Evolutionary conservation across 2,113 vertebrate genomes (phyloP).

Genomic region (Herpetotheres cachinnans): DNA sequence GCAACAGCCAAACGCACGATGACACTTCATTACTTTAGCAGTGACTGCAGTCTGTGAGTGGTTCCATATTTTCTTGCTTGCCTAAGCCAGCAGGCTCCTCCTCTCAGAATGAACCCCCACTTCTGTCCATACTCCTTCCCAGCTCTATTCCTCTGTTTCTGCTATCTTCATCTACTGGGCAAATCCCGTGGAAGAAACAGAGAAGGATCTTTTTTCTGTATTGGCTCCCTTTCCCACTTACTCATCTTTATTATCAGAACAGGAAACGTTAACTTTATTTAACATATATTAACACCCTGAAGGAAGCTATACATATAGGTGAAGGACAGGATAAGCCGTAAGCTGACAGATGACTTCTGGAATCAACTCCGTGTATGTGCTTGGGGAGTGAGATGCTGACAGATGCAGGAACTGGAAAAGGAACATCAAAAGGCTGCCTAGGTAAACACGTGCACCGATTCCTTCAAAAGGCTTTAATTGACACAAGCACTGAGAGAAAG

Average conservation of each 20-base stretch:
- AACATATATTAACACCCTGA: background rate
- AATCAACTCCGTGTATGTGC: background rate
- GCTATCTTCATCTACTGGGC: background rate
- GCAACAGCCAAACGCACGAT: background rate
- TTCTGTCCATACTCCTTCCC: background rate
- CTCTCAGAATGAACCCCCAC: background rate
- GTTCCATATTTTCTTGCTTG: background rate
- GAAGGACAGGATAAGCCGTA: background rate
- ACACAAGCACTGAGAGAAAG: background rate
- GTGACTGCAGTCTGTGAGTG: background rate
- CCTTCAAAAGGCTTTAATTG: constrained; percentile 23
- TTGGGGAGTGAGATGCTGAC: background rate
- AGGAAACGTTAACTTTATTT: constrained; percentile 47
- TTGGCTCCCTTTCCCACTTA: background rate
- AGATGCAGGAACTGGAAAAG: background rate
- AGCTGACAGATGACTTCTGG: constrained; percentile 4
- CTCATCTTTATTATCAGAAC: background rate
- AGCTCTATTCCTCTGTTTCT: background rate
- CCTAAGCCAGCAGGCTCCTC: background rate
- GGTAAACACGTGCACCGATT: background rate
- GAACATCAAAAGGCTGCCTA: constrained; percentile 35
- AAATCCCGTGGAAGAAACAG: background rate
- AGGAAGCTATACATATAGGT: background rate
- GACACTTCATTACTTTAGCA: constrained; percentile 1
- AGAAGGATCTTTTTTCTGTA: background rate